phyloP scores from a whole-genome alignment of 2,888 invertebrate species.

The Hirudinaria manillensis region DNA sequence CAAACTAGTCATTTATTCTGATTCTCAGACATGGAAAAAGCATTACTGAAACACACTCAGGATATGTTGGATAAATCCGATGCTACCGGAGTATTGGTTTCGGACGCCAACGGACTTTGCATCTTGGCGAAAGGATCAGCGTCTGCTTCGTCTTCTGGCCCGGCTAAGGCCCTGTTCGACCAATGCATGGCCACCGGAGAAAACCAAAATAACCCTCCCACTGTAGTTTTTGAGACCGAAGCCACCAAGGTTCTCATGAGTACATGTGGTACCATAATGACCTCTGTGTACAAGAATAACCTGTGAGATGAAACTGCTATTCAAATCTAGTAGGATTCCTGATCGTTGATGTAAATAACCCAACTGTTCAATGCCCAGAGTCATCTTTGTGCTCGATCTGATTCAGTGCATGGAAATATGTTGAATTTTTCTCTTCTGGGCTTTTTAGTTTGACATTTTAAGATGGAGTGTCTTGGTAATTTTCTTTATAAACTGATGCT shows the following conservation, averaged over 20 bases:
- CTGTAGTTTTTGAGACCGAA: conserved; percentile 26
- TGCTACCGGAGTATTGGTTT: conserved; percentile 21
- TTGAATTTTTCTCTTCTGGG: not conserved
- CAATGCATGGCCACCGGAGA: conserved; percentile 6
- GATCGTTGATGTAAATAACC: too few species aligned
- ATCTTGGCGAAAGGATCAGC: conserved; percentile 20
- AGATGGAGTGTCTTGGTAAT: too few species aligned
- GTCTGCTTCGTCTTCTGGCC: conserved; percentile 5
- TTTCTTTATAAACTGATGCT: too few species aligned
- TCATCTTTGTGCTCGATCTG: too few species aligned
- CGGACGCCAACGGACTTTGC: conserved; percentile 27
- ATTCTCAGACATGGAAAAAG: conserved; percentile 25
- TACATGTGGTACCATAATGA: conserved; percentile 2
- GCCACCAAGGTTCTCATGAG: conserved; percentile 25
- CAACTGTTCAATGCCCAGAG: too few species aligned
- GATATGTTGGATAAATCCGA: conserved; percentile 8
- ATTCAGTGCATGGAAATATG: not conserved
- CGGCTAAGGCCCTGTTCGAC: conserved; percentile 7
- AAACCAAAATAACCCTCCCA: not conserved
- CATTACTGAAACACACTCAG: conserved; percentile 19
- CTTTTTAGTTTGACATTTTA: too few species aligned
- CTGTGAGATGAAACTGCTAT: too few species aligned
- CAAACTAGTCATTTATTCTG: not conserved
- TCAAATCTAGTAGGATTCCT: too few species aligned
- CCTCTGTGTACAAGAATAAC: conserved; percentile 14